Percentiles rank a stretch among this genome's conserved stretches.
Evolutionary conservation across 1,140 invertebrate genomes (phyloP).

Genomic region (Bacillus rossius): DNA sequence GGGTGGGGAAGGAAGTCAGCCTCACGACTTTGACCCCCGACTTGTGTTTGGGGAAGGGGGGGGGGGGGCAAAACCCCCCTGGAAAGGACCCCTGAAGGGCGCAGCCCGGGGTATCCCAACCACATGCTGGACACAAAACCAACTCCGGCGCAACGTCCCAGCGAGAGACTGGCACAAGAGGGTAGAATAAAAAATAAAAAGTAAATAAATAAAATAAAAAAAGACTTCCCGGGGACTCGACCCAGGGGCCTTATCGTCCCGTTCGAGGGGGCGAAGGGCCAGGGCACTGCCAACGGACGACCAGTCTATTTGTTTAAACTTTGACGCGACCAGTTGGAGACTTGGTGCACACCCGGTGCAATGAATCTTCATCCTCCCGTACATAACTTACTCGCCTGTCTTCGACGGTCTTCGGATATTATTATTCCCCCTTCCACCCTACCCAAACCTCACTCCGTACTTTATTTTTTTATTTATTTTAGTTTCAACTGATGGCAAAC

Average conservation of each 20-base stretch:
- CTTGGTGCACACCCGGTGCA: background rate
- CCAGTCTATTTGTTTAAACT: conserved; percentile 12
- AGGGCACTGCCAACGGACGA: background rate
- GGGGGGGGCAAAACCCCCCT: too few relatives aligned
- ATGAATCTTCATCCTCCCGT: background rate
- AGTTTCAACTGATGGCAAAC: too few relatives aligned
- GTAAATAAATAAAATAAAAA: too few relatives aligned
- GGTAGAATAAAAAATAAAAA: background rate
- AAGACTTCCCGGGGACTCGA: too few relatives aligned
- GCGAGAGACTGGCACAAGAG: background rate
- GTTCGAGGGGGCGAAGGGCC: too few relatives aligned
- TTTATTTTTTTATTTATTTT: too few relatives aligned
- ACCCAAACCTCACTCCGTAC: too few relatives aligned
- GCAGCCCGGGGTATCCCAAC: background rate
- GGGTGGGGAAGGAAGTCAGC: conserved; percentile 7
- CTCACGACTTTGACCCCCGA: conserved; percentile 11
- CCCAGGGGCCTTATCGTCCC: too few relatives aligned
- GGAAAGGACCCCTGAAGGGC: conserved; percentile 1
- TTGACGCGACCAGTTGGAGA: conserved; percentile 3
- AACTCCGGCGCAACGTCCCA: background rate
- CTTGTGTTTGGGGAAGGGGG: too few relatives aligned
- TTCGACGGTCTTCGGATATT: background rate
- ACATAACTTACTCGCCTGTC: conserved; percentile 4
- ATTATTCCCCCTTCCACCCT: too few relatives aligned
- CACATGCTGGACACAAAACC: conserved; percentile 7